Evolutionary conservation across 2,888 invertebrate genomes (phyloP), one percentile per base, ranked within the genome.

Genomic region (Sinopyrophorus schimmeli): DNA sequence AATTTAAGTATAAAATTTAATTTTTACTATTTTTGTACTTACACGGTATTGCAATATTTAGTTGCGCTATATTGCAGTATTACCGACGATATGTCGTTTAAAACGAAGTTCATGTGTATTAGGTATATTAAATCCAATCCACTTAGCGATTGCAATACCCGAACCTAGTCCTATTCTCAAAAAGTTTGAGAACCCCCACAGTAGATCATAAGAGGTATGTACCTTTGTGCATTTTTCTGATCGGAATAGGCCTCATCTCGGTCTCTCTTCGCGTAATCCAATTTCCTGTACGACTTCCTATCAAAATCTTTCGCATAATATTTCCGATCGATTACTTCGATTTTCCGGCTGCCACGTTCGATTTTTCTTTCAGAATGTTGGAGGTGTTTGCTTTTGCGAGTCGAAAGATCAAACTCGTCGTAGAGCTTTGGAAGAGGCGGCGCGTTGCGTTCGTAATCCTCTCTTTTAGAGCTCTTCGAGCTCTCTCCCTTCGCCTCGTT

Each of bases 261-360:
- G 21, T 15, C 38, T 28, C 40, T 18, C 21, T 39, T 49, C 7
- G 11, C 30, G 14, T 31, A 49, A 16, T 49, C 49, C 28, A 31
- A 39, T 10, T 42, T 42, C 9, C 48, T 27, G 12, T 16, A 11
- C n/a, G 37, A 16, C 9, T 49, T 46, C 6, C 32, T 16, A 3
- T 37, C 40, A 9, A 17, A 11, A 16, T 38, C 23, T 16, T 26
- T 39, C 11, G 18, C 1, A 9, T 30, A 50, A 10, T 30, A 41
- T 10, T 50, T 50, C 1, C 50, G 44, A 16, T 41, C 51, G 5
- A 46, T 31, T 5, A 51, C 51, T 16, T 47, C 46, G 6, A 51
- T 47, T 10, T 41, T 46, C 6, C 23, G 38, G 7, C 18, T 35
- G 5, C 32, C 39, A 31, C 39, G 38, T 18, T 39, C 46, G 3